Percentiles rank a stretch among this genome's conserved stretches.
Conservation (phyloP, 2,113 vertebrate genomes). For the Gorsachius goisagi region DNA sequence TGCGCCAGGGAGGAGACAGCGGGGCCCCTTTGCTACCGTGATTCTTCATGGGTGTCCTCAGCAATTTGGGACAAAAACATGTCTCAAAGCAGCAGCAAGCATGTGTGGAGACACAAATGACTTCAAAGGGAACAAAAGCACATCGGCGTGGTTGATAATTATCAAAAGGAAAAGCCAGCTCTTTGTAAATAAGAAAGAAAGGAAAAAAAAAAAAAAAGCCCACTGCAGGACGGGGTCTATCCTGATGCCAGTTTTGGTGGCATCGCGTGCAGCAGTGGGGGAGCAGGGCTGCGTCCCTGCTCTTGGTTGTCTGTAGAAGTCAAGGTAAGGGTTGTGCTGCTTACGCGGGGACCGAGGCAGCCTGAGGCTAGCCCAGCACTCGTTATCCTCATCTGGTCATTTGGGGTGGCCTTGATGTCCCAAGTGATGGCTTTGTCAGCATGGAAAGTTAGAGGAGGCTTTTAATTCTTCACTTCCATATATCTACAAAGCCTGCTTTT, state of each 20-base stretch:
- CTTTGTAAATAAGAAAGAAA: neutral
- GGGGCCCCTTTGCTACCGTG: neutral
- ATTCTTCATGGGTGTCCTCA: constrained; percentile 33
- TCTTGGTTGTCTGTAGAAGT: neutral
- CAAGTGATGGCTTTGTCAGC: neutral
- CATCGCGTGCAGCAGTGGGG: neutral
- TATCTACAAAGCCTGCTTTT: neutral
- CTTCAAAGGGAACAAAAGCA: constrained; percentile 22
- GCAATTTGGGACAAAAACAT: neutral
- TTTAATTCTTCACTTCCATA: neutral
- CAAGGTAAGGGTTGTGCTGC: neutral
- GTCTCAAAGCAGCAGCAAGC: constrained; percentile 3
- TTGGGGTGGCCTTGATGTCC: neutral
- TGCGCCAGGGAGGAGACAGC: neutral
- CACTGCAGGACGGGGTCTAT: neutral
- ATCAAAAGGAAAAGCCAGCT: constrained; percentile 4
- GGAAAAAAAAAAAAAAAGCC: neutral
- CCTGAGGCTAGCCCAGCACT: neutral
- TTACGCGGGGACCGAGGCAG: neutral
- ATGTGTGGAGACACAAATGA: neutral
- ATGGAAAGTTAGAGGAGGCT: neutral
- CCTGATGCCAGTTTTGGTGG: neutral
- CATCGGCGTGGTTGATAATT: neutral
- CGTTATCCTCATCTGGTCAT: neutral
- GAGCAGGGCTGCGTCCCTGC: neutral